Evolutionary conservation across 92 coral and sea anemone species (phyloP), one percentile per base, ranked within the genome.

Genomic region (Montipora capitata): DNA sequence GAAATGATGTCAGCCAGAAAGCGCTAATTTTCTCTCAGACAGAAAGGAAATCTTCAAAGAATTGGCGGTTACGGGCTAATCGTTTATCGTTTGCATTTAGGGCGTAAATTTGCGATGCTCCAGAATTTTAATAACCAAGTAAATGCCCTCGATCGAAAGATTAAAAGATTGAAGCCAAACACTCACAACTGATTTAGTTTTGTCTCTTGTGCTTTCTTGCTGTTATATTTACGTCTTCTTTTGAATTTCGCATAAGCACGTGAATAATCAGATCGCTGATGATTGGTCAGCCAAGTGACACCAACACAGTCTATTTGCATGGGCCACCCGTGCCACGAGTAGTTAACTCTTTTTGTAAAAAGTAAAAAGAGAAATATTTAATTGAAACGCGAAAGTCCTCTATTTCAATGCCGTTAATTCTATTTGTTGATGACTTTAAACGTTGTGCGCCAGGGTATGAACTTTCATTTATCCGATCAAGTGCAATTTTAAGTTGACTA

Each of bases 21-120:
- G 78, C 52, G 80, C 87, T 83, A 83, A 83, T 83, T 72, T 73
- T 40, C 79, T 54, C 74, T 58, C 79, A 72, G 80, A 83, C 87
- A 48, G 57, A 71, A 73, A 82, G 10, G 7, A 82, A 8, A 40
- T 72, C 42, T 45, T 42, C 40, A 72, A 52, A 68, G 16, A 10
- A 68, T 40, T 42, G 40, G 44, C 35, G 77, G 10, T 52, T 83
- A 42, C 39, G 11, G 14, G 12, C 15, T 27, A 83, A 72, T 76
- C 51, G 40, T 83, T 83, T 57, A 58, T 43, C 87, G 41, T 12
- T 72, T 58, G 62, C 41, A 13, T 41, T 18, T 10, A 16, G 72
- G 14, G 79, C 62, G 62, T 54, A 56, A 40, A 41, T 58, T 42
- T 44, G 39, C 61, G 54, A 58, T 63, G 41, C 72, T 43, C 62